phyloP scores from a whole-genome alignment of 2,113 vertebrate genomes.

The Pangasianodon hypophthalmus region DNA sequence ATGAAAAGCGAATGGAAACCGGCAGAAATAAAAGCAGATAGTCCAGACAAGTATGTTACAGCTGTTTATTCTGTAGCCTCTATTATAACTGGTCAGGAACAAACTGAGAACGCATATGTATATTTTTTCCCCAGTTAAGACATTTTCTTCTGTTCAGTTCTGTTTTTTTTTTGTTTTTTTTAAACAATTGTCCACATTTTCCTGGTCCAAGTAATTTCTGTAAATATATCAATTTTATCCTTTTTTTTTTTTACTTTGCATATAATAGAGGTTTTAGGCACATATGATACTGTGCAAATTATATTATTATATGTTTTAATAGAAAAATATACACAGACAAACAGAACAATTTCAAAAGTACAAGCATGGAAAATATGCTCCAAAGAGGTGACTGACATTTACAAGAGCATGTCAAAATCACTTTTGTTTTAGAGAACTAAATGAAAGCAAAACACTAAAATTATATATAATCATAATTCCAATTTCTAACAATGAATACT shows the following conservation, averaged over 20 bases:
- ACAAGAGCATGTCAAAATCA: conserved; percentile 48
- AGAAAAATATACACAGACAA: conserved; percentile 68
- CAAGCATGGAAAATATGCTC: conserved; percentile 56
- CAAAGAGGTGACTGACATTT: conserved; percentile 59
- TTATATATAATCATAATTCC: conserved; percentile 51
- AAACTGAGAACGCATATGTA: conserved; percentile 3
- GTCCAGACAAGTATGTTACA: conserved; percentile 61
- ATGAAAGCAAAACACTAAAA: conserved; percentile 54
- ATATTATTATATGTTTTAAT: conserved; percentile 58
- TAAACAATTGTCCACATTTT: conserved; percentile 47
- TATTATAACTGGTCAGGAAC: conserved; percentile 51
- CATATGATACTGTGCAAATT: conserved; percentile 73
- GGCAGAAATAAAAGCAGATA: conserved; percentile 60
- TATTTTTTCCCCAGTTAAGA: conserved; percentile 16
- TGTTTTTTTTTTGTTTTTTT: conserved; percentile 17
- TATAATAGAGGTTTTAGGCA: conserved; percentile 69
- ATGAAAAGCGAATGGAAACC: conserved; percentile 39
- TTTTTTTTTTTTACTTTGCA: conserved; percentile 52
- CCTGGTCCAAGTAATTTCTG: conserved; percentile 43
- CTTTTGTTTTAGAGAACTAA: conserved; percentile 46
- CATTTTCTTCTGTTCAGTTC: conserved; percentile 33
- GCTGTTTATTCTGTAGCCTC: conserved; percentile 71
- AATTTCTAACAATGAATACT: conserved; percentile 56
- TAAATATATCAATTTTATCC: conserved; percentile 60
- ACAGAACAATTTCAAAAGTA: conserved; percentile 61